Evolutionary conservation across 1,140 invertebrate genomes (phyloP), one percentile per base, ranked within the genome.

Genomic region (Maniola jurtina): DNA sequence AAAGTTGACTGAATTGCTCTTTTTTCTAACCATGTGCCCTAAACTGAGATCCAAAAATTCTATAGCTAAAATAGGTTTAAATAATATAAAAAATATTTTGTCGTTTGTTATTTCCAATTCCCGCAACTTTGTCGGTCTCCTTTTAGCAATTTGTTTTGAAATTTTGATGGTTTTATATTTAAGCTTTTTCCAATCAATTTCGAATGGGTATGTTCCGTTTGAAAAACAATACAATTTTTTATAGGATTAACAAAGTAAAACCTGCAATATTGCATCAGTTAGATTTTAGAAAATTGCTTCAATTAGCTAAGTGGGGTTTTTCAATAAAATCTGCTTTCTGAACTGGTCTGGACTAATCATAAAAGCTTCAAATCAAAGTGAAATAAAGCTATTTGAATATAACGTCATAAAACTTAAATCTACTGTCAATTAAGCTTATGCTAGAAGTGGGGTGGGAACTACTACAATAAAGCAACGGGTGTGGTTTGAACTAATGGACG

Each of bases 131-230:
- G 36, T 61, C 35, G 34, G 14, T 25, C 1, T 25, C 35, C 14
- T 45, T 61, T 52, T 47, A 52, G 47, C 60, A 61, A 34, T 61
- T 61, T 52, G 47, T 45, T 45, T 45, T 45, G 5, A 45, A 45
- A 45, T 52, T 52, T 35, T 50, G 64, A 42, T 35, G 40, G 64
- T 36, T 65, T 59, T 54, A 47, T 38, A 15, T 58, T 59, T 65
- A 59, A 65, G 64, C 64, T 45, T 54, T 48, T 65, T 59, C 45
- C 64, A 47, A 65, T 60, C 64, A 59, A 54, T 59, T 65, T 35
- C 16, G 36, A 33, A 65, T 40, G 14, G 48, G 15, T 7, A 54
- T 42, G 47, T 50, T 54, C 56, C 25, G 42, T 34, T 58, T 47
- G 25, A 58, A 52, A 59, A 57, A 55, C 42, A 65, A 65, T 42